A percentile compares a stretch with the other conserved stretches of the same genome.
phyloP scores from a whole-genome alignment of 2,113 vertebrate genomes.

The Callorhinus ursinus region DNA sequence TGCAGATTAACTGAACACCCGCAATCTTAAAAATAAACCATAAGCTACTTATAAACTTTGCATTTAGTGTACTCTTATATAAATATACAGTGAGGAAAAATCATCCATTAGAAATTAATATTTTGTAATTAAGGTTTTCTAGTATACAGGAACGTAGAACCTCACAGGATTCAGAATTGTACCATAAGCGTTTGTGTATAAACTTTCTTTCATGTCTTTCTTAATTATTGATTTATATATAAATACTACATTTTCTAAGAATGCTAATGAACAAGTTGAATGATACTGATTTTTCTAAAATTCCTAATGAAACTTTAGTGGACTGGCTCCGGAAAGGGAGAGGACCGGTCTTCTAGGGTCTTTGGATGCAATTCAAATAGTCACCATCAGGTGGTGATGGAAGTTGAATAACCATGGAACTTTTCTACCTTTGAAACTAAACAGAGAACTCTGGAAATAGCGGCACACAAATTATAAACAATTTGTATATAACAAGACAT shows the following conservation, averaged over 20 bases:
- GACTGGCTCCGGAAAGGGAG: not conserved
- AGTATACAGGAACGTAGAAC: not conserved
- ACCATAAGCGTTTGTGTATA: not conserved
- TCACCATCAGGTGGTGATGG: not conserved
- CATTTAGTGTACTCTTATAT: not conserved
- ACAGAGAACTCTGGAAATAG: not conserved
- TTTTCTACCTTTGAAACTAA: not conserved
- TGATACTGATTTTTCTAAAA: not conserved
- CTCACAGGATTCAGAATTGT: not conserved
- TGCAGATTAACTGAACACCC: slow-evolving; percentile 73
- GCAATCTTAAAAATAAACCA: slow-evolving; percentile 72
- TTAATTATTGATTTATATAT: not conserved
- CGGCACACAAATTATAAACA: not conserved
- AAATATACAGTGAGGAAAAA: slow-evolving; percentile 15
- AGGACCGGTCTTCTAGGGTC: rapidly evolving
- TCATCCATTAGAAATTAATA: not conserved
- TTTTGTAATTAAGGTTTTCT: slow-evolving; percentile 4
- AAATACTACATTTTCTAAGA: not conserved
- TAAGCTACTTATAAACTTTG: slow-evolving; percentile 21
- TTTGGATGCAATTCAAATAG: not conserved
- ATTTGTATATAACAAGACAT: not conserved
- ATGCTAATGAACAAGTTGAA: not conserved
- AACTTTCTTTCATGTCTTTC: not conserved
- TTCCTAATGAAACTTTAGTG: not conserved
- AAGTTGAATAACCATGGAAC: not conserved